Conservation (phyloP, 2,113 vertebrate genomes). For the Pogona vitticeps region DNA sequence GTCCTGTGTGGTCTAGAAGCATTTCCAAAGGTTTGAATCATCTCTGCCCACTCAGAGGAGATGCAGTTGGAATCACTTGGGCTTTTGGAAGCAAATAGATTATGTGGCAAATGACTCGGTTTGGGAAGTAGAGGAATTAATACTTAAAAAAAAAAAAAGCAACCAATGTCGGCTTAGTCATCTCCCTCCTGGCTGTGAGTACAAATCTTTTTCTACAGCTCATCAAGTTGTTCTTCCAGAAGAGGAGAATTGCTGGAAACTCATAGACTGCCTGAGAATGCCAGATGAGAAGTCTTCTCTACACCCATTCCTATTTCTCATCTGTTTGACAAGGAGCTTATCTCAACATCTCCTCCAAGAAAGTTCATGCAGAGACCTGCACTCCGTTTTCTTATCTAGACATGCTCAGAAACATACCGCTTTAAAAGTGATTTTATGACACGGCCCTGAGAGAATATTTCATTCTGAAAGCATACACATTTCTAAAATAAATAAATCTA, state of each 20-base stretch:
- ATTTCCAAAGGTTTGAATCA: constrained; percentile 59
- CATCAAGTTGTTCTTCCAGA: background rate
- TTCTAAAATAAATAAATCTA: background rate
- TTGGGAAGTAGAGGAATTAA: constrained; percentile 37
- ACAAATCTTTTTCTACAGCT: constrained; percentile 25
- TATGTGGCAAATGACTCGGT: constrained; percentile 22
- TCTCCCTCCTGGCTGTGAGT: constrained; percentile 31
- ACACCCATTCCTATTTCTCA: background rate
- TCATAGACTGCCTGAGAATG: background rate
- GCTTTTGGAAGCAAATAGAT: constrained; percentile 35
- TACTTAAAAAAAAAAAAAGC: background rate
- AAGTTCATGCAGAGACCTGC: background rate
- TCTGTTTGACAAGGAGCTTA: background rate
- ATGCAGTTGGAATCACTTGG: constrained; percentile 21
- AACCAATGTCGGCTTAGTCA: constrained; percentile 46
- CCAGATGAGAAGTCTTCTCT: background rate
- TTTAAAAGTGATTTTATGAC: background rate
- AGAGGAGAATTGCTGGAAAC: background rate
- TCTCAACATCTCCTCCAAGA: background rate
- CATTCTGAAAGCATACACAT: background rate
- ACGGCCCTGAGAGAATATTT: background rate
- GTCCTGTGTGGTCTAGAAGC: constrained; percentile 58
- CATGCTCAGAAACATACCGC: background rate
- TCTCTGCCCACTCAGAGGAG: constrained; percentile 53
- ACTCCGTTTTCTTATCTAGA: background rate